These are phyloP conservation scores for Machimus atricapillus DNA, from an alignment of 2,888 invertebrate species.

Conservation along the genomic window DNA sequence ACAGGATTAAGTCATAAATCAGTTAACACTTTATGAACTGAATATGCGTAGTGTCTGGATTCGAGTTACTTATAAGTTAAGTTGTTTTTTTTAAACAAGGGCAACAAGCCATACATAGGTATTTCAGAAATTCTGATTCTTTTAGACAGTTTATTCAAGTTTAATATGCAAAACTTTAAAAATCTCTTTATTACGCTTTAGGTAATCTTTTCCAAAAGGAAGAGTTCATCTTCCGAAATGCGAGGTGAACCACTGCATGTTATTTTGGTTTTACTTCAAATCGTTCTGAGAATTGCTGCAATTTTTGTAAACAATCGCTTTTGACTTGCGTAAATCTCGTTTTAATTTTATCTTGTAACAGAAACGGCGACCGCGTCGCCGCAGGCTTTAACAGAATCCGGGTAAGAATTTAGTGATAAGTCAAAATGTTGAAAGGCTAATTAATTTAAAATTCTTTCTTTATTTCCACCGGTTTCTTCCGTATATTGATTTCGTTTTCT, in stretches of 20 bases:
- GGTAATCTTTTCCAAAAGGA: background rate
- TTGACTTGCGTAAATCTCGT: background rate
- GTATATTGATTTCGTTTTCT: background rate
- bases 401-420: background rate
- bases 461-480: background rate
- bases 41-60: background rate
- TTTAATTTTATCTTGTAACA: background rate
- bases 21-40: background rate
- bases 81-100: too few relatives aligned
- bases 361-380: too few relatives aligned
- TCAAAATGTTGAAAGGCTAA: background rate
- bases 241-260: background rate
- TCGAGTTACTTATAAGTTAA: background rate
- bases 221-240: background rate
- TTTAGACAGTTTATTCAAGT: background rate
- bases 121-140: too few relatives aligned
- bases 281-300: background rate
- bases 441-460: background rate
- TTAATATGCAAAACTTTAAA: background rate
- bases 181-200: background rate
- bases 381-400: background rate
- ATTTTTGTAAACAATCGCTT: background rate
- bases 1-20: background rate
- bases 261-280: background rate
- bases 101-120: background rate